Percentiles rank a stretch among this genome's conserved stretches.
Evolutionary conservation across 2,797 vertebrate species (phyloP).

Genomic region (Acanthurus lineatus): DNA sequence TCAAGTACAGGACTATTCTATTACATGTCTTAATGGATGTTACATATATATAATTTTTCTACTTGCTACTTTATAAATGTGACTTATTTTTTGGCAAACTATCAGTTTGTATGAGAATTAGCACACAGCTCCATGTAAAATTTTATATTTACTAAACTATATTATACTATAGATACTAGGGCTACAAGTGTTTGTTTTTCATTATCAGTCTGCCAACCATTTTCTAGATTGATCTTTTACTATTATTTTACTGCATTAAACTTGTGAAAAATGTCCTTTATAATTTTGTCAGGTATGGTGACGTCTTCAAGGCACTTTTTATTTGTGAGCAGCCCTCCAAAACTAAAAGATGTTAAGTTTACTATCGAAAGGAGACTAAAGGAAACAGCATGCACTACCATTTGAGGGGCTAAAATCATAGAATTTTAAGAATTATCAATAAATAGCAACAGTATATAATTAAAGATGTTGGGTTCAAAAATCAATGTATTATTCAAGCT

Average conservation of each 20-base stretch:
- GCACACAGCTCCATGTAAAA: background rate
- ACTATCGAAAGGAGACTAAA: background rate
- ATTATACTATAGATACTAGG: background rate
- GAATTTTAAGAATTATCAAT: background rate
- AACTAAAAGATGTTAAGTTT: background rate
- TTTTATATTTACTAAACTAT: background rate
- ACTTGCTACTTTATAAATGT: background rate
- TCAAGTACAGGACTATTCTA: background rate
- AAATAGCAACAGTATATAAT: no score
- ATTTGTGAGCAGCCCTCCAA: background rate
- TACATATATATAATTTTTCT: background rate
- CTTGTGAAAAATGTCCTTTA: background rate
- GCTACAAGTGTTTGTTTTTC: background rate
- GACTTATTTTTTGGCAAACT: background rate
- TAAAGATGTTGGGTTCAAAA: no score
- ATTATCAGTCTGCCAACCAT: background rate
- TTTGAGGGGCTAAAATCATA: background rate
- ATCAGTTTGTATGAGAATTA: background rate
- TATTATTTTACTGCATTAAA: background rate
- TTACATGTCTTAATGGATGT: background rate
- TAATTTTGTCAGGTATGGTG: background rate
- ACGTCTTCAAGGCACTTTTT: background rate
- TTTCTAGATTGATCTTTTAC: no score
- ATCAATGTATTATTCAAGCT: background rate
- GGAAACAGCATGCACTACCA: background rate